Base-by-base conservation (phyloP, 2,888 invertebrate species). In the Eurytoma californica region DNA sequence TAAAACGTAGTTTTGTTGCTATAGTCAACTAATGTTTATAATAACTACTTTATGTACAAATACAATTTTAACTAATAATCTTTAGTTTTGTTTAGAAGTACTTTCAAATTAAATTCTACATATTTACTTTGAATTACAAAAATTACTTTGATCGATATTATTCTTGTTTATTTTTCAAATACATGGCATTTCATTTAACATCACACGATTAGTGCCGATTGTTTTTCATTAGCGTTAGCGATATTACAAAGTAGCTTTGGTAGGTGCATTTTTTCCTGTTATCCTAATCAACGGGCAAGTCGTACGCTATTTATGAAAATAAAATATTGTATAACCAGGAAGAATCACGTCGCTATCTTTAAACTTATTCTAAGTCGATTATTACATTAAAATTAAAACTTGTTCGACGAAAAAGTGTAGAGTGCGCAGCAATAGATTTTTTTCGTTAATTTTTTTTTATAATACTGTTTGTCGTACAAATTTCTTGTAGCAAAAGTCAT, bases 381-480 rank as follows among this genome's bases (percentile, higher is more conserved):
- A 51, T 53, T 51, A 49, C 3, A 53, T 68, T 65, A 30, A 67
- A 76, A 63, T 67, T 20, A 72, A 72, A 76, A 69, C 3, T 73
- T 53, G 61, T 80, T 77, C 18, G n/a, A 53, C 57, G 14, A 72
- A 51, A 69, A 49, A 70, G 30, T 57, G 69, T 55, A 61, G 68
- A 76, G 63, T 51, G 67, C 57, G 20, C 39, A 68, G 69, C 28
- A 69, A 74, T 63, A 77, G 60, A 39, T 39, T 5, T 18, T 24
- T 80, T 39, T 76, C 18, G 49, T 65, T 74, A 20, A 47, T 74
- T 61, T 16, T 65, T 79, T 55, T 67, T n/a, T n/a, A 60, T 80
- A 76, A 80, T 80, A 80, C 79, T 80, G 79, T 72, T 75, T 74
- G 49, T 70, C 53, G 20, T 77, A 80, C 76, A 72, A 68, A 58